Percentiles rank a stretch among this genome's conserved stretches.
Evolutionary conservation across 2,888 invertebrate species (phyloP).

Genomic region (Spodoptera picta): DNA sequence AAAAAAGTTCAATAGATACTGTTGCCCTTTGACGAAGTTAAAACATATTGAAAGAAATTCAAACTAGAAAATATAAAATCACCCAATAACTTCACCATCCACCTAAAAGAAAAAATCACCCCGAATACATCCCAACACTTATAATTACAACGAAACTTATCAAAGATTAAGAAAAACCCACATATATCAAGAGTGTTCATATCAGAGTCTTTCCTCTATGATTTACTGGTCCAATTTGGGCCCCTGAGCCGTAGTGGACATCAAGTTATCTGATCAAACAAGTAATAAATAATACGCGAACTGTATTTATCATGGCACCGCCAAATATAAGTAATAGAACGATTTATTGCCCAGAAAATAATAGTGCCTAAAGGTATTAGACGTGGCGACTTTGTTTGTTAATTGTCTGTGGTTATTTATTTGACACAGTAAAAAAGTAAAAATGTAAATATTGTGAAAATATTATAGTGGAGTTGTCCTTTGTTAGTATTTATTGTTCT

Average conservation of each 20-base stretch:
- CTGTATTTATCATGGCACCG: constrained; percentile 83
- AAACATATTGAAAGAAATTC: too few species aligned
- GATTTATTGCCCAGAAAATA: constrained; percentile 77
- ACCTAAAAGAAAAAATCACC: constrained; percentile 1
- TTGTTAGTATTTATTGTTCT: too few species aligned
- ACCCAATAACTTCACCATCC: background rate
- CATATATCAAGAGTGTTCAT: constrained; percentile 65
- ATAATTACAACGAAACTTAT: constrained; percentile 38
- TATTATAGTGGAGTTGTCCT: background rate
- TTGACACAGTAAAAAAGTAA: too few species aligned
- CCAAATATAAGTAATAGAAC: constrained; percentile 76
- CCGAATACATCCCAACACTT: constrained; percentile 16
- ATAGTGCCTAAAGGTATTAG: constrained; percentile 46
- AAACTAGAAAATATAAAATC: background rate
- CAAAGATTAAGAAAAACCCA: constrained; percentile 52
- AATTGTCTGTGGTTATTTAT: constrained; percentile 21
- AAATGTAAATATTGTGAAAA: background rate
- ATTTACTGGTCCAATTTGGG: constrained; percentile 83
- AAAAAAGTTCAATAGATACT: too few species aligned
- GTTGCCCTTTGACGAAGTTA: too few species aligned
- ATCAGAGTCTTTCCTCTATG: constrained; percentile 69
- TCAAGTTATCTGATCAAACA: constrained; percentile 82
- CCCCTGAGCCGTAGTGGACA: constrained; percentile 80
- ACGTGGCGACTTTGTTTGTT: constrained; percentile 50
- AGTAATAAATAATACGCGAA: constrained; percentile 83